Evolutionary conservation across 2,888 invertebrate genomes (phyloP).

Genomic region (Drosophila pseudotakahashii): DNA sequence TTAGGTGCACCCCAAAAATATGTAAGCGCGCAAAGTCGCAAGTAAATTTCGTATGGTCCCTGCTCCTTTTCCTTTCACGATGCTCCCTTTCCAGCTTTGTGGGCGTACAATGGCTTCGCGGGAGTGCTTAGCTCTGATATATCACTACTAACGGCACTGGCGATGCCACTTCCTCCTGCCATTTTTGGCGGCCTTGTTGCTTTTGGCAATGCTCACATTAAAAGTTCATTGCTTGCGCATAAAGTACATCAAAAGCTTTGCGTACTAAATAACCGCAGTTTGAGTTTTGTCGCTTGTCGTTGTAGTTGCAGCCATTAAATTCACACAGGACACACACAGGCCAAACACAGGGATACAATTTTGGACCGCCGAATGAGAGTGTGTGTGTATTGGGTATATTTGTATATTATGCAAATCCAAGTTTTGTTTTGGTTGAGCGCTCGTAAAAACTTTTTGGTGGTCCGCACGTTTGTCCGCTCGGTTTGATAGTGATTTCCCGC

Average conservation of each 20-base stretch:
- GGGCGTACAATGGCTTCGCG: slow-evolving; percentile 44
- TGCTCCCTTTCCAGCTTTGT: slow-evolving; percentile 17
- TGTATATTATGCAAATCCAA: slow-evolving; percentile 73
- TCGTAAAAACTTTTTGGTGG: slow-evolving; percentile 69
- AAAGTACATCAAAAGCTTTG: slow-evolving; percentile 76
- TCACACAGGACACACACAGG: slow-evolving; percentile 41
- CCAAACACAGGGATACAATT: slow-evolving; percentile 2
- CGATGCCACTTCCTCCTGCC: slow-evolving; percentile 19
- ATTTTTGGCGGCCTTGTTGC: slow-evolving; percentile 48
- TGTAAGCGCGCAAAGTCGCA: slow-evolving; percentile 19
- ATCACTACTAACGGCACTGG: slow-evolving; percentile 57
- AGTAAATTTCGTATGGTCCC: slow-evolving; percentile 27
- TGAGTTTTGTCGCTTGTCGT: slow-evolving; percentile 73
- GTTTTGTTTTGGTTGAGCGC: slow-evolving; percentile 58
- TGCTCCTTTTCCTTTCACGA: neutral
- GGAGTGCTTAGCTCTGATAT: slow-evolving; percentile 75
- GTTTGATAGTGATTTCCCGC: slow-evolving; percentile 32
- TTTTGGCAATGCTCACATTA: slow-evolving; percentile 69
- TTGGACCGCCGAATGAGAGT: slow-evolving; percentile 10
- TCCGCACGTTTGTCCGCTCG: slow-evolving; percentile 66
- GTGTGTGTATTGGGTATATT: slow-evolving; percentile 29
- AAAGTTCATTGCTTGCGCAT: slow-evolving; percentile 79
- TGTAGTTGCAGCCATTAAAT: slow-evolving; percentile 75
- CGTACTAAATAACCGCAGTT: slow-evolving; percentile 76
- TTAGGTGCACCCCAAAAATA: slow-evolving; percentile 5